Base-by-base conservation (phyloP, 2,888 invertebrate species). In the Drosophila rellima region DNA sequence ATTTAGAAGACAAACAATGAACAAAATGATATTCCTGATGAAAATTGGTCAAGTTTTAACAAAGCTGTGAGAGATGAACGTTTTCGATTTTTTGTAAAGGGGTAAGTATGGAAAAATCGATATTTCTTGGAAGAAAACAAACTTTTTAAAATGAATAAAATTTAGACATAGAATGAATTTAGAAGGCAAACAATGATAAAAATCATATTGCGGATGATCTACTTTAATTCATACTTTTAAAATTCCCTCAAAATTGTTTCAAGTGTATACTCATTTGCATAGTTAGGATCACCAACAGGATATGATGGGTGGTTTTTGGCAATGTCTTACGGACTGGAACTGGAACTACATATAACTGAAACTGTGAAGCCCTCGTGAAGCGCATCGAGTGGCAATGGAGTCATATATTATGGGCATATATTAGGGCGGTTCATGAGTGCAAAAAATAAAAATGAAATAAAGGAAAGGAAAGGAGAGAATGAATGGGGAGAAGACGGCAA, bases 391-490 rank as follows among this genome's bases (percentile, higher is more conserved):
- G 70, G 50, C 63, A 64, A 77, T 72, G 69, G 71, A 67, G 87
- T 84, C 87, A 87, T 82, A 78, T 83, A 78, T 80, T 83, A 74
- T 68, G 66, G 54, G 40, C 62, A 75, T 69, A 54, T 42, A 72
- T 72, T 65, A 71, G 63, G 76, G 76, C 63, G 45, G 37, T 55
- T 54, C 55, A 31, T 17, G 40, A 65, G 45, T 63, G 71, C 59
- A 64, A 55, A 75, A 74, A 68, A 70, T 54, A 35, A 47, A 40
- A 17, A 39, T 2, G 29, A 20, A 23, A 31, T 6, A 13, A 54
- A 54, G 1, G n/a, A 18, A 50, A 50, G 13, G 11, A 8, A 61
- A 18, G 2, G 2, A 23, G 13, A 1, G 23, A 4, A 10, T 15
- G 6, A 37, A 18, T 10, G 10, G 17, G 17, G 35, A 18, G 26